phyloP scores from a whole-genome alignment of 64 coral and sea anemone species.

The Stichodactyla mertensii region DNA sequence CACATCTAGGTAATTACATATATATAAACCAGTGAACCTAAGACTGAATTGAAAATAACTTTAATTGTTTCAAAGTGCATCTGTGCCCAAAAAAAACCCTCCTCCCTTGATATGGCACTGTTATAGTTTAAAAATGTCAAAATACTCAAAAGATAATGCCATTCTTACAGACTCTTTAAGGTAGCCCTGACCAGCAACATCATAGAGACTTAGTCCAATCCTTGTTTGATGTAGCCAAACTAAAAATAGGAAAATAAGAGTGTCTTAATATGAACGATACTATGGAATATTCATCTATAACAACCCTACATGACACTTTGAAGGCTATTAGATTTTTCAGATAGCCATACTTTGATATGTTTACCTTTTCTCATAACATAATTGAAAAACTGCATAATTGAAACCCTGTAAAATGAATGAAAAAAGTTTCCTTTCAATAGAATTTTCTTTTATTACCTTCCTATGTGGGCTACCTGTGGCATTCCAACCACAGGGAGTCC shows the following conservation, averaged over 20 bases:
- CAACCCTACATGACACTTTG: no score
- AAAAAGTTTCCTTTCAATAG: neutral
- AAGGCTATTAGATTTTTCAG: neutral
- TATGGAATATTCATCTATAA: no score
- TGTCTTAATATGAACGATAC: neutral
- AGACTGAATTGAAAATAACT: neutral
- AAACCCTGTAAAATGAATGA: conserved; percentile 51
- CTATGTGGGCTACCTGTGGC: neutral
- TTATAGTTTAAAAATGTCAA: no score
- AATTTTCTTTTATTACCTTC: neutral
- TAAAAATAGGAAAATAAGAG: conserved; percentile 27
- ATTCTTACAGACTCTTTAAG: conserved; percentile 93
- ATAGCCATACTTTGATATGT: neutral
- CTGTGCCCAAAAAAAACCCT: no score
- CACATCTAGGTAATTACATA: no score
- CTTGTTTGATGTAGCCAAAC: conserved; percentile 99
- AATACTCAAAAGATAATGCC: no score
- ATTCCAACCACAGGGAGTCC: neutral
- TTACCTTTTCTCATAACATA: conserved; percentile 99
- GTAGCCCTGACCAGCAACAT: conserved; percentile 98
- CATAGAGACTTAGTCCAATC: conserved; percentile 95
- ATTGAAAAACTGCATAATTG: conserved; percentile 99
- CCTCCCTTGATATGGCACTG: no score
- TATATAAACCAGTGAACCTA: neutral
- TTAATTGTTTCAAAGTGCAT: no score